Evolutionary conservation across 2,888 invertebrate genomes (phyloP).

Genomic region (Mythimna impura): DNA sequence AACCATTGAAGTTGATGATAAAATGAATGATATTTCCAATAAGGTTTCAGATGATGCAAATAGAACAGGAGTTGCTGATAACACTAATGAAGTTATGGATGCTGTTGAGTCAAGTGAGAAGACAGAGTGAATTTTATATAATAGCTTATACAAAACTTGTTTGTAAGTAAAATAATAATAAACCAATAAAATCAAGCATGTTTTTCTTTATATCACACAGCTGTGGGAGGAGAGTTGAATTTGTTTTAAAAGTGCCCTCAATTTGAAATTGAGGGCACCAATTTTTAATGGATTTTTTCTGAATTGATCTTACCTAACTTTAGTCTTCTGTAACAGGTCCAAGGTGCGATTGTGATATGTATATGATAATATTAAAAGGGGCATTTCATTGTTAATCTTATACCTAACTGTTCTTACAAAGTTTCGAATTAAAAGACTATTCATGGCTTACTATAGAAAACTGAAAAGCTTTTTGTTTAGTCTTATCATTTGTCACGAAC

Average conservation of each 20-base stretch:
- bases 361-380: conserved; percentile 4
- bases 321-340: conserved; percentile 3
- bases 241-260: conserved; percentile 10
- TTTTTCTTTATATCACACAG: background rate
- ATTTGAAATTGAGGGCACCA: background rate
- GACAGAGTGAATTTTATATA: conserved; percentile 29
- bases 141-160: background rate
- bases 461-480: background rate
- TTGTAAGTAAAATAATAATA: conserved; percentile 30
- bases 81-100: conserved; percentile 14
- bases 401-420: conserved; percentile 6
- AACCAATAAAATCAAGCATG: conserved; percentile 7
- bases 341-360: conserved; percentile 1
- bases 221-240: background rate
- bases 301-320: conserved; percentile 15
- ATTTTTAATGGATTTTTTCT: background rate
- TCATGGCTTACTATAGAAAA: conserved; percentile 5
- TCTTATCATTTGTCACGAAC: background rate
- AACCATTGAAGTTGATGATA: conserved; percentile 10
- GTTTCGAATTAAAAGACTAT: background rate
- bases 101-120: conserved; percentile 9
- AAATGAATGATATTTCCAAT: background rate
- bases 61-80: conserved; percentile 8
- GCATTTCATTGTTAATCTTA: conserved; percentile 6
- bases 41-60: background rate